These are phyloP conservation scores for Drosophila grimshawi DNA, from an alignment of 1,140 invertebrate species.

Conservation along the genomic window DNA sequence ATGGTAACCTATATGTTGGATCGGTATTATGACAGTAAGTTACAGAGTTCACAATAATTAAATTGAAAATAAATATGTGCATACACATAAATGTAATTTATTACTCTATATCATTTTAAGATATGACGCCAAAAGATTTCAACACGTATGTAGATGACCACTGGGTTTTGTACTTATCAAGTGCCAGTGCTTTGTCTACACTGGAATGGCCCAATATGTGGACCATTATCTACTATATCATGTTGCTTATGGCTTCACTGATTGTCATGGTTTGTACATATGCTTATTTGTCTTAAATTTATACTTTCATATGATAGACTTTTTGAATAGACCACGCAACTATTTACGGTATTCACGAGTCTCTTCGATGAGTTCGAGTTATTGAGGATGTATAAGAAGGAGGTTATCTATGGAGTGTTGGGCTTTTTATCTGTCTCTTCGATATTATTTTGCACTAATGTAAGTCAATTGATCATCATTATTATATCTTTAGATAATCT, in stretches of 20 bases:
- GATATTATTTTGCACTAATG: constrained; percentile 62
- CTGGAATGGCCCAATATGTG: constrained; percentile 56
- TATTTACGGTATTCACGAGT: constrained; percentile 55
- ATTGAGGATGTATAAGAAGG: constrained; percentile 43
- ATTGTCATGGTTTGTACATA: constrained; percentile 50
- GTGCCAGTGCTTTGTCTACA: constrained; percentile 46
- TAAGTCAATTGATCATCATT: constrained; percentile 28
- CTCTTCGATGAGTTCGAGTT: constrained; percentile 73
- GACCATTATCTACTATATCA: constrained; percentile 62
- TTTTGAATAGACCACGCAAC: constrained; percentile 49
- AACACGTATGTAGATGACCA: constrained; percentile 23
- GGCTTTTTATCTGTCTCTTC: constrained; percentile 46
- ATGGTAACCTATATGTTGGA: constrained; percentile 58
- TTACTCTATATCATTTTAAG: constrained; percentile 10
- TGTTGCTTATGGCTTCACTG: constrained; percentile 54
- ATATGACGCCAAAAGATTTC: not conserved
- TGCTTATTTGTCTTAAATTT: not conserved
- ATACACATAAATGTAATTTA: not conserved
- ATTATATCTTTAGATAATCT: no score
- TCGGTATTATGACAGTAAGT: constrained; percentile 36
- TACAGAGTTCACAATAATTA: no score
- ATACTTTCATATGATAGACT: not conserved
- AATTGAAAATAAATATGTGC: no score
- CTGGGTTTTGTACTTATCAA: constrained; percentile 61
- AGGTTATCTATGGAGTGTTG: constrained; percentile 57